Evolutionary conservation across 2,888 invertebrate species (phyloP).

Genomic region (Aspidiotus destructor): DNA sequence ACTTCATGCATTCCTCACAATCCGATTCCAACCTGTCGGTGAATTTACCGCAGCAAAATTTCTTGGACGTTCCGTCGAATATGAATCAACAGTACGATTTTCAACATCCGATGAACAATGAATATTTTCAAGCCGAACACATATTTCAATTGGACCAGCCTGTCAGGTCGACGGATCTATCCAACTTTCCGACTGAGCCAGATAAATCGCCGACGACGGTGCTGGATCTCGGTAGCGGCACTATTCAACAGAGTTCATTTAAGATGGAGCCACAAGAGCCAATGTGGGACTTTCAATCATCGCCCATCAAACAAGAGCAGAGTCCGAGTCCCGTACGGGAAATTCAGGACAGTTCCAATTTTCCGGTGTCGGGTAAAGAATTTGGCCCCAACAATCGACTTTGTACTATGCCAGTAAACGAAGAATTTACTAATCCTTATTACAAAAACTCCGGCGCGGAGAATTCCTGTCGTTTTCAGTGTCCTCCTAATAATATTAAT

Average conservation of each 20-base stretch:
- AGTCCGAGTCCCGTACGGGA: slow-evolving; percentile 19
- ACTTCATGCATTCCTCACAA: slow-evolving; percentile 14
- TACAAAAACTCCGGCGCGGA: slow-evolving; percentile 6
- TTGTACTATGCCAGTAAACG: background rate
- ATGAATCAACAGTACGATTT: slow-evolving; percentile 6
- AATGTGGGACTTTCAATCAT: slow-evolving; percentile 15
- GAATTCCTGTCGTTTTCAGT: slow-evolving; percentile 26
- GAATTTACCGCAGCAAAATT: slow-evolving; percentile 4
- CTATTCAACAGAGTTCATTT: slow-evolving; percentile 50
- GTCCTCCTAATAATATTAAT: background rate
- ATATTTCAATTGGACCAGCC: slow-evolving; percentile 25
- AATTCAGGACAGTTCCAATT: background rate
- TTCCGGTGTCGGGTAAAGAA: background rate
- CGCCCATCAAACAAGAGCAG: slow-evolving; percentile 24
- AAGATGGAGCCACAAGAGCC: slow-evolving; percentile 39
- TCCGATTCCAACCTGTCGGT: slow-evolving; percentile 11
- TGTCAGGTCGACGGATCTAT: slow-evolving; percentile 8
- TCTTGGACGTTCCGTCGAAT: slow-evolving; percentile 34
- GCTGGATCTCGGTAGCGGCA: slow-evolving; percentile 61
- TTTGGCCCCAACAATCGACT: background rate
- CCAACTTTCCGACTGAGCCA: slow-evolving; percentile 16
- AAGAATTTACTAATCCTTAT: slow-evolving; percentile 12
- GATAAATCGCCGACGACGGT: slow-evolving; percentile 53
- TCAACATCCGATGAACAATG: slow-evolving; percentile 3
- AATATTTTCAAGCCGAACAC: slow-evolving; percentile 24